phyloP scores from a whole-genome alignment of 2,113 vertebrate species.

The Elaphurus davidianus region DNA sequence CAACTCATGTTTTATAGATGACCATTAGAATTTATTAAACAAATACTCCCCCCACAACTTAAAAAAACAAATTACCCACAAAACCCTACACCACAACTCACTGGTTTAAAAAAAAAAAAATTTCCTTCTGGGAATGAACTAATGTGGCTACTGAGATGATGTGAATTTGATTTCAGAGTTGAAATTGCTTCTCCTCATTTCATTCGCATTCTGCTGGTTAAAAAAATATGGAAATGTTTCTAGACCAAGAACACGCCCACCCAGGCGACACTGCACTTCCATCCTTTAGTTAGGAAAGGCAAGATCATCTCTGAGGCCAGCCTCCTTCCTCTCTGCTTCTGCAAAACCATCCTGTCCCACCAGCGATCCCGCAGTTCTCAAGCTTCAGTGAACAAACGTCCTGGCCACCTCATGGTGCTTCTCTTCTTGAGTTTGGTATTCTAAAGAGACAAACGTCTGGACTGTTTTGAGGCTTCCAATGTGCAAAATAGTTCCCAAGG shows the following conservation, averaged over 20 bases:
- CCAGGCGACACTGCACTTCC: slow-evolving; percentile 78
- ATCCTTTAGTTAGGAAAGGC: slow-evolving; percentile 69
- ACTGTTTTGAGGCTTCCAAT: slow-evolving; percentile 78
- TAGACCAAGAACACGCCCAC: slow-evolving; percentile 75
- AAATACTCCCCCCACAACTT: neutral
- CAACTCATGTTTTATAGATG: neutral
- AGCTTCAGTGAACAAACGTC: slow-evolving; percentile 69
- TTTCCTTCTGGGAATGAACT: slow-evolving; percentile 41
- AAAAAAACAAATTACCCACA: slow-evolving; percentile 28
- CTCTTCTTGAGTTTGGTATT: slow-evolving; percentile 69
- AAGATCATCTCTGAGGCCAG: slow-evolving; percentile 41
- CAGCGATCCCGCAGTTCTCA: slow-evolving; percentile 35
- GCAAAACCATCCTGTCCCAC: neutral
- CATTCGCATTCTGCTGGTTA: slow-evolving; percentile 72
- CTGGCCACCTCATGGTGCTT: slow-evolving; percentile 48
- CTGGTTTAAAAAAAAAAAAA: neutral
- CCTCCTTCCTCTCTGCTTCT: slow-evolving; percentile 54
- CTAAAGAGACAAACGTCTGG: slow-evolving; percentile 37
- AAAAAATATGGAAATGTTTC: slow-evolving; percentile 81
- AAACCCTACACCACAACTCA: slow-evolving; percentile 61
- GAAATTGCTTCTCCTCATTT: slow-evolving; percentile 69
- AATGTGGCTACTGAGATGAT: slow-evolving; percentile 58
- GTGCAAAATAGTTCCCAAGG: slow-evolving; percentile 81
- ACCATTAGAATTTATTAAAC: neutral
- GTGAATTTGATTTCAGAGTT: slow-evolving; percentile 60